Percentiles rank a stretch among this genome's conserved stretches.
Conservation (phyloP, 30 jellyfish, hydroid and myxozoan genomes). For the Sanderia malayensis region DNA sequence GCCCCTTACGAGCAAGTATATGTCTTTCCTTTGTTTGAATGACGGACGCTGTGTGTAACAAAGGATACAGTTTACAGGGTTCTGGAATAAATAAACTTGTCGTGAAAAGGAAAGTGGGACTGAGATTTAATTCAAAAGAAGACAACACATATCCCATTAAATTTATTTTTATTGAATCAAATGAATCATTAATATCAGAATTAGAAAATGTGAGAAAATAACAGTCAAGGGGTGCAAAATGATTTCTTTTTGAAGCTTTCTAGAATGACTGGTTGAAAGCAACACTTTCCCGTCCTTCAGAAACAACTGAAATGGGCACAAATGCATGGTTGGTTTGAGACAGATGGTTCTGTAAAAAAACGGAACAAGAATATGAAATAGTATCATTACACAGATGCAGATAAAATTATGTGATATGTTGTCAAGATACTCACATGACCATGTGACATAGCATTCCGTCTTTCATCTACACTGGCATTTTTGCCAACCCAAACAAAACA, state of each 20-base stretch:
- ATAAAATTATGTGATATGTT: background rate
- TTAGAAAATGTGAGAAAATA: no score
- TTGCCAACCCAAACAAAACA: slow-evolving; percentile 95
- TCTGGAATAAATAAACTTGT: no score
- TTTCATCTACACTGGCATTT: slow-evolving; percentile 94
- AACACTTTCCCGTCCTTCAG: slow-evolving; percentile 77
- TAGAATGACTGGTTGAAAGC: slow-evolving; percentile 55
- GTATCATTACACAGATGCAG: background rate
- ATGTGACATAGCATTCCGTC: slow-evolving; percentile 83
- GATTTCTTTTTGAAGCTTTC: no score
- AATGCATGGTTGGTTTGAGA: slow-evolving; percentile 80
- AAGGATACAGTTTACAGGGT: no score
- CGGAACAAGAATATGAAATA: background rate
- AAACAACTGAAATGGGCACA: slow-evolving; percentile 82
- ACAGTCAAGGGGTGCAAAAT: no score
- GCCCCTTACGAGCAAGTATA: slow-evolving; percentile 92
- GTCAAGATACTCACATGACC: slow-evolving; percentile 62
- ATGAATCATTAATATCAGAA: no score
- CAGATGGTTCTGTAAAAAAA: slow-evolving; percentile 44
- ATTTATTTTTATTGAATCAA: no score
- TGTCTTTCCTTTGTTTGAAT: slow-evolving; percentile 30
- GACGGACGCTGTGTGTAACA: no score
- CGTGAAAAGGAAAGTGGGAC: no score
- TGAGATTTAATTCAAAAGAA: no score
- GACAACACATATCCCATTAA: no score